Evolutionary conservation across 1,140 invertebrate species (phyloP).

Genomic region (Trichonephila inaurata): DNA sequence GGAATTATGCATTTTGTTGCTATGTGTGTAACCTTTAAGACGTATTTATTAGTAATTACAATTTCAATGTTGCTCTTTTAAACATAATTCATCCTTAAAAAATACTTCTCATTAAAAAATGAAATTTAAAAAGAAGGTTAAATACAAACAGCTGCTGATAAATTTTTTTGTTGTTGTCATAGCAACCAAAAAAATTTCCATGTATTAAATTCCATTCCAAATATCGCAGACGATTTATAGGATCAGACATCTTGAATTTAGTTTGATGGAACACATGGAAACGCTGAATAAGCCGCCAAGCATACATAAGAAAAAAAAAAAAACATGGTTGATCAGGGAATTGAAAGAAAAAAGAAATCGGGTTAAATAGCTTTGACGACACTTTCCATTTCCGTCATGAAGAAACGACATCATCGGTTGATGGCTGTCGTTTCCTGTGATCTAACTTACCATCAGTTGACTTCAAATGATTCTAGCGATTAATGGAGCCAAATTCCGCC

Average conservation of each 20-base stretch:
- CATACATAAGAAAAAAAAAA: not conserved
- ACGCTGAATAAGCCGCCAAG: not conserved
- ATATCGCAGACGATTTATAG: too few species aligned
- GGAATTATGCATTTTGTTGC: too few species aligned
- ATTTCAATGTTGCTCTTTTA: too few species aligned
- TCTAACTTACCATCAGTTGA: not conserved
- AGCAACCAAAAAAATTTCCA: too few species aligned
- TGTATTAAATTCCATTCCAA: too few species aligned
- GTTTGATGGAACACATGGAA: not conserved
- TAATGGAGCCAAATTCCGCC: constrained; percentile 13
- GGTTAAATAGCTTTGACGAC: constrained; percentile 23
- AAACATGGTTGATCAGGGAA: not conserved
- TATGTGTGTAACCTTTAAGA: too few species aligned
- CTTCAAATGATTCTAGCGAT: not conserved
- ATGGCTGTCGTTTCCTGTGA: constrained; percentile 37
- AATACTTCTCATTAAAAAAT: too few species aligned
- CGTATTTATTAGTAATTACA: too few species aligned
- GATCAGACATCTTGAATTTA: not conserved
- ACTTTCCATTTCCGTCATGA: constrained; percentile 31
- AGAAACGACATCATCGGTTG: not conserved
- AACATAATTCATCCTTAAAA: too few species aligned
- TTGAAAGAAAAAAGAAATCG: not conserved
- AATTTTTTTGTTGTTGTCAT: too few species aligned
- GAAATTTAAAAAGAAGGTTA: too few species aligned
- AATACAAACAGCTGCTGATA: too few species aligned